Conservation (phyloP, 2,113 vertebrate species). For the Jacana jacana region DNA sequence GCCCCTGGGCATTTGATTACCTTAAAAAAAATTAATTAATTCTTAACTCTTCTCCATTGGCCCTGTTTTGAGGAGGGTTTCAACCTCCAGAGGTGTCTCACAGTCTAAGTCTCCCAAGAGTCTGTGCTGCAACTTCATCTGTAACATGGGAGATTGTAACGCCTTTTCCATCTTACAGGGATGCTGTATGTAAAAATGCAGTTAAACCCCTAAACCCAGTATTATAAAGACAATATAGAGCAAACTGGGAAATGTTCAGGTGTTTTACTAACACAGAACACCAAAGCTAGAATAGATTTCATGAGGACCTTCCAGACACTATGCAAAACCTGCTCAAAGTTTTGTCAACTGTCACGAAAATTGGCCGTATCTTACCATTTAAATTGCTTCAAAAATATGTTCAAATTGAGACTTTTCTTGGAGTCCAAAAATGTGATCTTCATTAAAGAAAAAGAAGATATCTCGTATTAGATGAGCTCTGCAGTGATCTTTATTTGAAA, state of each 20-base stretch:
- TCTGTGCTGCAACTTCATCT: neutral
- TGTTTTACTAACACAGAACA: neutral
- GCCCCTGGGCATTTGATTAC: neutral
- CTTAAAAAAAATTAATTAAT: neutral
- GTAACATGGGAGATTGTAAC: neutral
- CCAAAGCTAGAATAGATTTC: neutral
- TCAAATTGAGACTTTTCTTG: constrained; percentile 96
- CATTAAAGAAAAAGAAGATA: constrained; percentile 62
- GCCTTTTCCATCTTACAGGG: neutral
- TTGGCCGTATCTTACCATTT: constrained; percentile 82
- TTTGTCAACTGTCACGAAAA: neutral
- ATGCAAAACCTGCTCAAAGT: constrained; percentile 8
- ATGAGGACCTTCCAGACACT: neutral
- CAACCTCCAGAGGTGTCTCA: neutral
- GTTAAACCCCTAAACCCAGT: neutral
- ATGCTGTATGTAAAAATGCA: neutral
- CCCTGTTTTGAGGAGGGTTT: neutral
- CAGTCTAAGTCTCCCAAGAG: neutral
- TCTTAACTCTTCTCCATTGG: neutral
- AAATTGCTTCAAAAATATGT: constrained; percentile 98
- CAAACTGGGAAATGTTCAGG: neutral
- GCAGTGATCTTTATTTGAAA: neutral
- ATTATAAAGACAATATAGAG: neutral
- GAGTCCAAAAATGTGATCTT: constrained; percentile 96
- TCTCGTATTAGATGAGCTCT: constrained; percentile 36